Evolutionary conservation across 2,113 vertebrate genomes (phyloP).

Genomic region (Brachyhypopomus occidentalis): DNA sequence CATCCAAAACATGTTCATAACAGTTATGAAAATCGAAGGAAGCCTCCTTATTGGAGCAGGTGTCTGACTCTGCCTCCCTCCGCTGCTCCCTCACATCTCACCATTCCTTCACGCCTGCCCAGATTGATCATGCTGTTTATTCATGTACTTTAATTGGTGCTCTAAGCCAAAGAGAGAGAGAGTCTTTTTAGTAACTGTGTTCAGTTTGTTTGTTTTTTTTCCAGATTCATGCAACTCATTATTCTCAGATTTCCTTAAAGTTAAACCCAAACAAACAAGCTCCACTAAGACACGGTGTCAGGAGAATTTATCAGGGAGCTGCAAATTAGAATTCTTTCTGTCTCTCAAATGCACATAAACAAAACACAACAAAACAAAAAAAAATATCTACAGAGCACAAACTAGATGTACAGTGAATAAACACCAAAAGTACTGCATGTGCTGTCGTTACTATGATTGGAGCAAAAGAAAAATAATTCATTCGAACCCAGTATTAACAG

Average conservation of each 20-base stretch:
- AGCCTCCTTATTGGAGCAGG: background rate
- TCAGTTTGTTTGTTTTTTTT: background rate
- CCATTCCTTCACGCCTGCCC: background rate
- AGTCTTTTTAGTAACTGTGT: background rate
- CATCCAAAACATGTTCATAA: background rate
- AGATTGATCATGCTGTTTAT: background rate
- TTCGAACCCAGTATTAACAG: background rate
- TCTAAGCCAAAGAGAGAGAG: background rate
- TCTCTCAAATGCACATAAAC: background rate
- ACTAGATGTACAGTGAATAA: background rate
- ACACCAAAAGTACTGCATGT: background rate
- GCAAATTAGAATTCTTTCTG: background rate
- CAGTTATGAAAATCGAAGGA: background rate
- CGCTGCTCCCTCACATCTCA: background rate
- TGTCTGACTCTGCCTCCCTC: background rate
- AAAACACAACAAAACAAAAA: background rate
- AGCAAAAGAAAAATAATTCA: no score
- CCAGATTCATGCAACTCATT: background rate
- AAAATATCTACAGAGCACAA: no score
- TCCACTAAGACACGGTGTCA: background rate
- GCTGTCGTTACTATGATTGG: no score
- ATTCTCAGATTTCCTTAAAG: background rate
- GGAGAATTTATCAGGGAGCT: background rate
- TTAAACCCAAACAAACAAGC: background rate
- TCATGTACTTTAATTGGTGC: slow-evolving; percentile 8